phyloP scores from a whole-genome alignment of 2,888 invertebrate species.

The Drosophila percnosoma region DNA sequence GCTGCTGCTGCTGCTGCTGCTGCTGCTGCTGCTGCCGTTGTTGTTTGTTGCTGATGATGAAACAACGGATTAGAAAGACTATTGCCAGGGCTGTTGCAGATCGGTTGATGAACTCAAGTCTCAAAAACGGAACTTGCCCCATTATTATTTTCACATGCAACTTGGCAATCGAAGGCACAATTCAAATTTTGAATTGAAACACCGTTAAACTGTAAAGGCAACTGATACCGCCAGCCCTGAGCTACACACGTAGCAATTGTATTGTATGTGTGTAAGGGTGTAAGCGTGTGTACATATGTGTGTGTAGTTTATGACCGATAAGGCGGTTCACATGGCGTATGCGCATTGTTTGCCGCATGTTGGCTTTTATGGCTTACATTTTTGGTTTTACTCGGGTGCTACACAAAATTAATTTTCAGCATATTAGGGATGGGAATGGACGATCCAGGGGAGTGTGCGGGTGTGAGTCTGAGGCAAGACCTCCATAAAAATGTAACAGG shows the following conservation, averaged over 20 bases:
- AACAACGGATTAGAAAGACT: slow-evolving; percentile 12
- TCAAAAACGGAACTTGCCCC: neutral
- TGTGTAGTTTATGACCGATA: slow-evolving; percentile 54
- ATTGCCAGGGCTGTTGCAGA: slow-evolving; percentile 10
- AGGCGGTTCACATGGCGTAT: slow-evolving; percentile 68
- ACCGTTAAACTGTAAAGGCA: slow-evolving; percentile 23
- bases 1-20: slow-evolving; percentile 3
- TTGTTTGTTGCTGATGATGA: slow-evolving; percentile 2
- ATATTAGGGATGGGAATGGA: slow-evolving; percentile 18
- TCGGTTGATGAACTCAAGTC: neutral
- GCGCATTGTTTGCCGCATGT: slow-evolving; percentile 66
- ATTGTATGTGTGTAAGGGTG: neutral
- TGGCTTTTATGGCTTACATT: slow-evolving; percentile 65
- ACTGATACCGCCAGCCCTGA: slow-evolving; percentile 3
- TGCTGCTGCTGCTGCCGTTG: slow-evolving; percentile 2
- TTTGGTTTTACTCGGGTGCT: slow-evolving; percentile 51
- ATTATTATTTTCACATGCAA: neutral
- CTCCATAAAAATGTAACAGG: slow-evolving; percentile 52
- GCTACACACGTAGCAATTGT: neutral
- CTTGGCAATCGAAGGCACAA: slow-evolving; percentile 26
- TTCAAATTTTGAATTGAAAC: slow-evolving; percentile 40
- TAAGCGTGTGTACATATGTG: neutral
- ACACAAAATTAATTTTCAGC: slow-evolving; percentile 70
- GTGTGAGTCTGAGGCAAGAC: slow-evolving; percentile 4
- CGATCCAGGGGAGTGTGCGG: neutral